phyloP scores from a whole-genome alignment of 2,888 invertebrate genomes.

The Eilema sororculum region DNA sequence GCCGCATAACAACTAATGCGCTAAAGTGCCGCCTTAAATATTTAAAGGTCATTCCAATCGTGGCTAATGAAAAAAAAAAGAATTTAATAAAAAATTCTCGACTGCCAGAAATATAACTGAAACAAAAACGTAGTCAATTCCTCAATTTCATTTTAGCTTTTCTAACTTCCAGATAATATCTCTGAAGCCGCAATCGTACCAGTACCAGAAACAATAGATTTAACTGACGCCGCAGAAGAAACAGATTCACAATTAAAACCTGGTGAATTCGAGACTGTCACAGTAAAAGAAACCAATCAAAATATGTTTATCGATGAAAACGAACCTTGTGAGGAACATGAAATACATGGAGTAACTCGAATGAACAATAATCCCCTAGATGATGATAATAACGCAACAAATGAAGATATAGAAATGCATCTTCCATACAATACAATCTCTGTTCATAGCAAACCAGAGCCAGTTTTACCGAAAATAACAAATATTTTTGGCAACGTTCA shows the following conservation, averaged over 20 bases:
- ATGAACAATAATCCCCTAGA: background rate
- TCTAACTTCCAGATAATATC: background rate
- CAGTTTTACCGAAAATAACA: conserved; percentile 49
- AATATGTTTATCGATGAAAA: background rate
- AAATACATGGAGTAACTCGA: background rate
- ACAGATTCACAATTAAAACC: background rate
- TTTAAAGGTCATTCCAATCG: too few species aligned
- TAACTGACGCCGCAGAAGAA: background rate
- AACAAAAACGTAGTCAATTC: too few species aligned
- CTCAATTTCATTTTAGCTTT: background rate
- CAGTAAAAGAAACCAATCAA: background rate
- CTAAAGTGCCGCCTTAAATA: too few species aligned
- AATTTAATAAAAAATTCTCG: too few species aligned
- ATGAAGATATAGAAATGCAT: background rate
- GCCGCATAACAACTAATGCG: too few species aligned
- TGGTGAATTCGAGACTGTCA: background rate
- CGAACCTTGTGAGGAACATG: background rate
- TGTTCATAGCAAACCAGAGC: background rate
- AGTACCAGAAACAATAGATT: background rate
- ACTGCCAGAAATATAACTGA: too few species aligned
- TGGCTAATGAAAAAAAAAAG: too few species aligned
- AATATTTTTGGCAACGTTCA: conserved; percentile 53
- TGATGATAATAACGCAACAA: background rate
- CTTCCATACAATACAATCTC: background rate
- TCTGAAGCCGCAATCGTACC: background rate